phyloP scores from a whole-genome alignment of 2,888 invertebrate species.

The Chloromyia formosa region DNA sequence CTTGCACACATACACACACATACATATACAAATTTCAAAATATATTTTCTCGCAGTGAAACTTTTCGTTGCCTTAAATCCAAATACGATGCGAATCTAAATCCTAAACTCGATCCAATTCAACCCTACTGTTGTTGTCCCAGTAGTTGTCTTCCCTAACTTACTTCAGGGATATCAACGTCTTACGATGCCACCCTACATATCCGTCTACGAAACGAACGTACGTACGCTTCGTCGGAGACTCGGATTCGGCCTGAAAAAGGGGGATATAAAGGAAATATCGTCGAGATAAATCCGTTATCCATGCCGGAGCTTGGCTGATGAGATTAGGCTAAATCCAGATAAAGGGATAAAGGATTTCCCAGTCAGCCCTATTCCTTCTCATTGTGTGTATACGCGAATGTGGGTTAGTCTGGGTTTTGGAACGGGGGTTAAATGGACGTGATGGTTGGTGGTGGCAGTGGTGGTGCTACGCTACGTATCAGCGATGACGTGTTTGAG shows the following conservation, averaged over 20 bases:
- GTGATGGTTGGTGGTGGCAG: neutral
- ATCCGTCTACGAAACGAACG: too few species aligned
- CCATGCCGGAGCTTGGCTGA: conserved; percentile 58
- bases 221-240: too few species aligned
- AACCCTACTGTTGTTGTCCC: conserved; percentile 11
- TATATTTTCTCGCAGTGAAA: neutral
- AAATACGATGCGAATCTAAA: conserved; percentile 29
- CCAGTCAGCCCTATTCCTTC: conserved; percentile 43
- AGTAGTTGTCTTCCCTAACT: conserved; percentile 5
- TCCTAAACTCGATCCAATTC: conserved; percentile 28
- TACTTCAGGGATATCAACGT: conserved; percentile 31
- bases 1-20: too few species aligned
- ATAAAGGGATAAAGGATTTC: conserved; percentile 64
- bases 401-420: neutral
- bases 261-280: conserved; percentile 8
- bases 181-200: conserved; percentile 9
- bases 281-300: conserved; percentile 54
- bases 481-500: neutral
- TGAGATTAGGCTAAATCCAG: conserved; percentile 65
- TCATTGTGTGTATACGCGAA: conserved; percentile 15
- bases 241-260: neutral
- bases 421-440: too few species aligned
- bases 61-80: conserved; percentile 15
- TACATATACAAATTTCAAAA: neutral
- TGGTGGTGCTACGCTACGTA: neutral